phyloP scores from a whole-genome alignment of 2,888 invertebrate genomes.

The Apoderus coryli region DNA sequence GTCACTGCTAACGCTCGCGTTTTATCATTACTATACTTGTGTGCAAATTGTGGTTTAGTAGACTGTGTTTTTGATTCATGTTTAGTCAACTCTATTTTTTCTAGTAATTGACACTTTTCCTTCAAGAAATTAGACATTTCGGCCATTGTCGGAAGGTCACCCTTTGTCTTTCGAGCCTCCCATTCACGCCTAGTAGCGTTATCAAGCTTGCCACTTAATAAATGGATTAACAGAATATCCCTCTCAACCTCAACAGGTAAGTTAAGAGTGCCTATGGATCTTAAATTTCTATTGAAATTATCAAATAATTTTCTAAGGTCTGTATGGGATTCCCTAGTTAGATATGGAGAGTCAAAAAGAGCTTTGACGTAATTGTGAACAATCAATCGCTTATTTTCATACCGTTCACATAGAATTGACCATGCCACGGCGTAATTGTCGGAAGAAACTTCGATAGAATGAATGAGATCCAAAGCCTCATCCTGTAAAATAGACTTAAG shows the following conservation, averaged over 20 bases:
- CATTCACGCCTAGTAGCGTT: slow-evolving; percentile 7
- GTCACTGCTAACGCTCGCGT: too few relatives aligned
- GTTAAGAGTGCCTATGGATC: slow-evolving; percentile 11
- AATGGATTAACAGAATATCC: slow-evolving; percentile 10
- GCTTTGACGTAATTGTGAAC: slow-evolving; percentile 16
- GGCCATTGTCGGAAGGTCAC: slow-evolving; percentile 6
- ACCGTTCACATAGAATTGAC: slow-evolving; percentile 15
- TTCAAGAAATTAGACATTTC: slow-evolving; percentile 9
- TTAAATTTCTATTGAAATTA: slow-evolving; percentile 10
- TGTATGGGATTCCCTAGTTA: slow-evolving; percentile 10
- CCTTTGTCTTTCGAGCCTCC: slow-evolving; percentile 5
- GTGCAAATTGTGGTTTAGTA: too few relatives aligned
- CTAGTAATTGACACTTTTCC: slow-evolving; percentile 10
- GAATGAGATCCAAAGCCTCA: slow-evolving; percentile 11
- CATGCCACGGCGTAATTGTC: slow-evolving; percentile 16
- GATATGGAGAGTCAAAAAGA: slow-evolving; percentile 11
- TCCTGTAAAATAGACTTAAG: not conserved
- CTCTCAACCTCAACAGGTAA: slow-evolving; percentile 7
- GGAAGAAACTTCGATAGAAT: slow-evolving; percentile 12
- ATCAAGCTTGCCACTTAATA: slow-evolving; percentile 11
- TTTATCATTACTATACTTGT: too few relatives aligned
- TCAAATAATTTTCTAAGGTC: slow-evolving; percentile 12
- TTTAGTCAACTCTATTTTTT: slow-evolving; percentile 8
- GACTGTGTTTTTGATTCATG: too few relatives aligned
- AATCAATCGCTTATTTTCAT: slow-evolving; percentile 14